A percentile compares a stretch with the other conserved stretches of the same genome.
phyloP scores from a whole-genome alignment of 2,797 vertebrate species.

The Peromyscus eremicus region DNA sequence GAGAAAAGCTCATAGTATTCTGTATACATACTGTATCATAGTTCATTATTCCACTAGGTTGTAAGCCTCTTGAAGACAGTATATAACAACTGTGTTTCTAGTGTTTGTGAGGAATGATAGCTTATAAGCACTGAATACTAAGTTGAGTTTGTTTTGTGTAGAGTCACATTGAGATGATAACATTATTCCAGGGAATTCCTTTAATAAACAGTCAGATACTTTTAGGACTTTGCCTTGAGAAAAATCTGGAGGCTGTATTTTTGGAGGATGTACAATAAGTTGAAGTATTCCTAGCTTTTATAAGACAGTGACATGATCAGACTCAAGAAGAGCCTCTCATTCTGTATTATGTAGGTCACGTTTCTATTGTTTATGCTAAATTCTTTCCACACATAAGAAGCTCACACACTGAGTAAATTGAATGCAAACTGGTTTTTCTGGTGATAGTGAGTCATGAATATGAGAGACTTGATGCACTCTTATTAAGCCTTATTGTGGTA shows the following conservation, averaged over 20 bases:
- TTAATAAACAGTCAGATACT: constrained; percentile 52
- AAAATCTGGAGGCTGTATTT: constrained; percentile 50
- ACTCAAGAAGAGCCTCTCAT: constrained; percentile 31
- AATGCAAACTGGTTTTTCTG: constrained; percentile 72
- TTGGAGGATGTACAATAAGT: constrained; percentile 38
- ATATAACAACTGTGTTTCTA: neutral
- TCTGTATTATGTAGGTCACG: constrained; percentile 32
- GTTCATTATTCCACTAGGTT: constrained; percentile 21
- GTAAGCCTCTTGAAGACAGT: constrained; percentile 49
- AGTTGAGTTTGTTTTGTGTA: constrained; percentile 52
- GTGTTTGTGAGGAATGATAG: constrained; percentile 9
- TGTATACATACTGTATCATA: neutral
- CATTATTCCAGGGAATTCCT: constrained; percentile 32
- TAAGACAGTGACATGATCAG: constrained; percentile 18
- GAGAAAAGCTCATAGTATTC: constrained; percentile 34
- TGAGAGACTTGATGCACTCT: constrained; percentile 63
- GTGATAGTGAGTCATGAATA: constrained; percentile 65
- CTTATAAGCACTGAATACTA: neutral
- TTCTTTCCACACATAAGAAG: constrained; percentile 43
- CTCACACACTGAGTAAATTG: constrained; percentile 60
- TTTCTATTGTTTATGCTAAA: constrained; percentile 53
- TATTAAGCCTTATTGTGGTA: constrained; percentile 69
- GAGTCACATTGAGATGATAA: constrained; percentile 43
- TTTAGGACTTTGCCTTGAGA: constrained; percentile 4
- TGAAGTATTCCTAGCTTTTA: constrained; percentile 41